Conservation (phyloP, 2,888 invertebrate genomes). For the Eristalinus sepulchralis region DNA sequence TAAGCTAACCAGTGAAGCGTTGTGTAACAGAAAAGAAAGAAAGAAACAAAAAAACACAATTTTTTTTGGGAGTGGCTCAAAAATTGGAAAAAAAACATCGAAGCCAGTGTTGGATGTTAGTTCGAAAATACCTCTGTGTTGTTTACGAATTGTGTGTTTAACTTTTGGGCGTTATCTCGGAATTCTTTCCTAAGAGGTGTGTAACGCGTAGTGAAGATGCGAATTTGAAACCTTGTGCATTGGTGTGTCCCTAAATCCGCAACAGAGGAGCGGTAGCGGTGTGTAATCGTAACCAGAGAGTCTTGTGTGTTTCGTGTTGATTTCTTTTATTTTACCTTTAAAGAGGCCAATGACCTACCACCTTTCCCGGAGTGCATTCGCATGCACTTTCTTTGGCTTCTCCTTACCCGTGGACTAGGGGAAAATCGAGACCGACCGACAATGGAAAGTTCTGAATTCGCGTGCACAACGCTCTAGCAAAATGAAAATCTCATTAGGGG, state of each 20-base stretch:
- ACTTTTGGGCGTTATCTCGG: constrained; percentile 50
- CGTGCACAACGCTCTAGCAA: constrained; percentile 23
- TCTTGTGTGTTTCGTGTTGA: constrained; percentile 1
- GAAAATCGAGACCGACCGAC: background rate
- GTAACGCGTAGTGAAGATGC: background rate
- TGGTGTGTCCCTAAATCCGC: background rate
- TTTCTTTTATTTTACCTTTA: constrained; percentile 31
- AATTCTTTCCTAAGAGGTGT: background rate
- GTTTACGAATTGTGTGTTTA: constrained; percentile 26
- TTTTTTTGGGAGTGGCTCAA: constrained; percentile 67
- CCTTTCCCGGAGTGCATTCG: constrained; percentile 45
- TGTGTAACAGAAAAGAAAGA: constrained; percentile 43
- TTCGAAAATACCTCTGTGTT: constrained; percentile 36
- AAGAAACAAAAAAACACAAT: background rate
- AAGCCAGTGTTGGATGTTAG: constrained; percentile 9
- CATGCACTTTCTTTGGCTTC: constrained; percentile 70
- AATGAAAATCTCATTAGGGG: constrained; percentile 50
- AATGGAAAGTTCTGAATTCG: constrained; percentile 62
- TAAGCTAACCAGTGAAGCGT: constrained; percentile 54
- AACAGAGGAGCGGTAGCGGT: constrained; percentile 73
- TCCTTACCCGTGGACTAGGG: constrained; percentile 33
- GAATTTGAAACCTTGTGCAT: background rate
- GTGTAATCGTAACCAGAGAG: background rate
- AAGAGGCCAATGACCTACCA: constrained; percentile 60
- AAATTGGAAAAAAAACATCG: constrained; percentile 8